Base-by-base conservation (phyloP, 2,797 vertebrate genomes). In the Cyclura pinguis region DNA sequence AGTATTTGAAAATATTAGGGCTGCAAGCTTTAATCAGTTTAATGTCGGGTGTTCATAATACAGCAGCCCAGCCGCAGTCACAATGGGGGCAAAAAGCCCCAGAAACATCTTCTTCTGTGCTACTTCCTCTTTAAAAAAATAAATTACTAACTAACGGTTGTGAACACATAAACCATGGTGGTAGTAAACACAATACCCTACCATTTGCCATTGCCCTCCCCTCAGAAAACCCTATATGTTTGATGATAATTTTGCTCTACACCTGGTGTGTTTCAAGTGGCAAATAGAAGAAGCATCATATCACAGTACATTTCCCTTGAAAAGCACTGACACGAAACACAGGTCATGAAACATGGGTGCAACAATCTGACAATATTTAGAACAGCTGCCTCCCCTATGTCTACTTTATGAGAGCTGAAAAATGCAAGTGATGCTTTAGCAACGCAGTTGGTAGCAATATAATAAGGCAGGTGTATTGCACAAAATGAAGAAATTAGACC, bases 1-100 rank as follows among this genome's bases (percentile, higher is more conserved):
- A 85, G 47, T 42, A 32, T 80, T 29, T 67, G 32, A 67, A 84
- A 78, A 78, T 76, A 84, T 64, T 47, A 84, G 38, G 80, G 72
- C 67, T 83, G 32, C 29, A 84, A 62, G 69, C 42, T 89, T 89
- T 84, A 77, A 89, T 84, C 88, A 77, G 18, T 77, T 35, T 76
- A 89, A 89, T 84, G 55, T 1, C 12, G 72, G 81, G 69, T 86
- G 22, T 86, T 59, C 24, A 24, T 24, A 52, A 73, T 38, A 35
- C 32, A 86, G 16, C 6, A 86, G 72, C 24, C 24, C 18, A 20
- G 29, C 64, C 29, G 13, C 13, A 52, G 29, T 6, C 16, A 69
- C 16, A 50, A 8, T n/a, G 32, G 16, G n/a, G 81, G 16, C 14
- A 35, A 18, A 57, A 42, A 32, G n/a, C 13, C 22, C n/a, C 12